Evolutionary conservation across 2,113 vertebrate genomes (phyloP).

Genomic region (Strix uralensis): DNA sequence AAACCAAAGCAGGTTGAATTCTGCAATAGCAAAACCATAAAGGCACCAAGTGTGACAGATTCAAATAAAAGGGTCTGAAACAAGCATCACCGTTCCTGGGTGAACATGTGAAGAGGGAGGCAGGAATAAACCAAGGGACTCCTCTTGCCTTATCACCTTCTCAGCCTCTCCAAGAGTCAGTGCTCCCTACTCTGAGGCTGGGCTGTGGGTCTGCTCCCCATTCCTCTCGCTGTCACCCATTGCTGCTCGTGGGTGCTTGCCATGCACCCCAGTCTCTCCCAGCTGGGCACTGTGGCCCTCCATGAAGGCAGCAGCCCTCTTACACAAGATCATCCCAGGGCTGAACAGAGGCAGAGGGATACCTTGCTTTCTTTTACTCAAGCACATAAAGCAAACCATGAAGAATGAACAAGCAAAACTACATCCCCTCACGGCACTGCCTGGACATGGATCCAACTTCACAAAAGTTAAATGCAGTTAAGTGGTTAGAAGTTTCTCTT

Average conservation of each 20-base stretch:
- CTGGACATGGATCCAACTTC: neutral
- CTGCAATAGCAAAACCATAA: neutral
- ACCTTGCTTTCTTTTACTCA: neutral
- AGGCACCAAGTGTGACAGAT: neutral
- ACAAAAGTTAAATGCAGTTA: neutral
- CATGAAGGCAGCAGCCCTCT: neutral
- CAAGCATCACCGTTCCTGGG: neutral
- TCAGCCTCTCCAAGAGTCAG: neutral
- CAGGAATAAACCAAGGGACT: neutral
- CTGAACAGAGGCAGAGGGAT: neutral
- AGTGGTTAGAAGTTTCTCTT: neutral
- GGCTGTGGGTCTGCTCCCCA: neutral
- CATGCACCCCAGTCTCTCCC: neutral
- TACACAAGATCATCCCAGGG: neutral
- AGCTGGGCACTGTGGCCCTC: neutral
- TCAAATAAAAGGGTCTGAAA: neutral
- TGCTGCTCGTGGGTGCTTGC: neutral
- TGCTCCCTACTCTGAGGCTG: neutral
- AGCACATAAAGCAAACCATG: neutral
- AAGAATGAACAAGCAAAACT: neutral
- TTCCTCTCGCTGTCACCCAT: accelerated
- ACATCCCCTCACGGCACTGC: neutral
- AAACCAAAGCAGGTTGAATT: neutral
- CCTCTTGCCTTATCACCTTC: neutral
- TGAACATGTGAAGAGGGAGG: neutral